Conservation (phyloP, 2,113 vertebrate genomes). For the Phocoena sinus region DNA sequence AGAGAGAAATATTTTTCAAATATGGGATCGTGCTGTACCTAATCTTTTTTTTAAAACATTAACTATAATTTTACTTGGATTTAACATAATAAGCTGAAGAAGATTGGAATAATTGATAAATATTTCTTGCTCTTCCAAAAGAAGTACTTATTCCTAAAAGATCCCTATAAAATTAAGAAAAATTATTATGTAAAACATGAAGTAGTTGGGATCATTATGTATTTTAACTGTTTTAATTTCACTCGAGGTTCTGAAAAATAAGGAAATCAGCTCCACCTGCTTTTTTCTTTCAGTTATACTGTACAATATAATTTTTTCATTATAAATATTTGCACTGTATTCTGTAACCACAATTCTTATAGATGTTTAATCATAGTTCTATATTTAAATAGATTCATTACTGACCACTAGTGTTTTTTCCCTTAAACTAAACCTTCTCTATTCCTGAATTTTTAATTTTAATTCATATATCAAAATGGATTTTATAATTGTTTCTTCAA, state of each 20-base stretch:
- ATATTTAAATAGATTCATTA: not conserved
- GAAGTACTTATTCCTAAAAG: not conserved
- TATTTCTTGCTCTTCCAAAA: not conserved
- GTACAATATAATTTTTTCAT: not conserved
- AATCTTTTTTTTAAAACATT: not conserved
- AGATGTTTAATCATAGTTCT: not conserved
- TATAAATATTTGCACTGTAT: not conserved
- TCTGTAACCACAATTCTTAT: not conserved
- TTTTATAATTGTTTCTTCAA: not conserved
- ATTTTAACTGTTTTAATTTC: not conserved
- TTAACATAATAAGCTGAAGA: not conserved
- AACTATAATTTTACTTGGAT: not conserved
- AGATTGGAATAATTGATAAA: not conserved
- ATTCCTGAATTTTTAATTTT: not conserved
- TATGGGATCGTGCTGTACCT: not conserved
- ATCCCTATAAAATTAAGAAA: not conserved
- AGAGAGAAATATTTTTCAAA: not conserved
- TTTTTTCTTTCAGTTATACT: not conserved
- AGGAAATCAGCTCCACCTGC: not conserved
- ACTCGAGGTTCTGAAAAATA: not conserved
- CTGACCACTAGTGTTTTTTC: not conserved
- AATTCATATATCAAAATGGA: not conserved
- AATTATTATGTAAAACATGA: not conserved
- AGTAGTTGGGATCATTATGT: not conserved
- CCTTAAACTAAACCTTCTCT: not conserved